Evolutionary conservation across 2,888 invertebrate genomes (phyloP).

Genomic region (Diaperis boleti): DNA sequence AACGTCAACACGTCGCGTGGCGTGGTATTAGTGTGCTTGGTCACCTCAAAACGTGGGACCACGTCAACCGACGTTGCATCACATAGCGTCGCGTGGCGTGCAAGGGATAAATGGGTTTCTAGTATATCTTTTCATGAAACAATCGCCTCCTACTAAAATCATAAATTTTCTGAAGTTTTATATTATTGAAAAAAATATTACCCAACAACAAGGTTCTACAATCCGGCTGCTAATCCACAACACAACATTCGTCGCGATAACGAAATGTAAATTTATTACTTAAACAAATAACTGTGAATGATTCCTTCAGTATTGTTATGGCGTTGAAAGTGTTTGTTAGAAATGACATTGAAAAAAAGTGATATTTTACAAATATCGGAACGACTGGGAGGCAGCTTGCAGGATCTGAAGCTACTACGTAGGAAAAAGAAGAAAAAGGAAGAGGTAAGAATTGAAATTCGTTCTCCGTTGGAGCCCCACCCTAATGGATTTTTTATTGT

Average conservation of each 20-base stretch:
- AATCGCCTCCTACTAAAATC: no score
- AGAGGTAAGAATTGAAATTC: constrained; percentile 43
- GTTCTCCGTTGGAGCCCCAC: background rate
- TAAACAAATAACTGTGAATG: constrained; percentile 26
- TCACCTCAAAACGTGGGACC: no score
- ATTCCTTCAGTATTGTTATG: constrained; percentile 14
- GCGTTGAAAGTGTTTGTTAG: background rate
- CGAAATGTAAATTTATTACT: constrained; percentile 29
- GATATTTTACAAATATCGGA: constrained; percentile 46
- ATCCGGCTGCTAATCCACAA: constrained; percentile 17
- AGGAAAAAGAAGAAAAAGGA: constrained; percentile 50
- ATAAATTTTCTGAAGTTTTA: no score
- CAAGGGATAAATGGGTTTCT: no score
- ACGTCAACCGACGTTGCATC: no score
- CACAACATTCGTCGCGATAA: constrained; percentile 20
- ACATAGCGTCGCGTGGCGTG: no score
- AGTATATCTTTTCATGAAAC: no score
- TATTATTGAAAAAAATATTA: constrained; percentile 1
- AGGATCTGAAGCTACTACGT: constrained; percentile 58
- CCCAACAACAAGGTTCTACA: constrained; percentile 7
- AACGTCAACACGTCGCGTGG: no score
- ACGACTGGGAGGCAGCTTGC: constrained; percentile 55
- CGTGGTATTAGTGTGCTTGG: no score
- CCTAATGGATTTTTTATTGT: background rate
- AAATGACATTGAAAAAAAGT: constrained; percentile 47